Evolutionary conservation across 2,797 vertebrate genomes (phyloP), one percentile per base, ranked within the genome.

Genomic region (Hippoglossus hippoglossus): DNA sequence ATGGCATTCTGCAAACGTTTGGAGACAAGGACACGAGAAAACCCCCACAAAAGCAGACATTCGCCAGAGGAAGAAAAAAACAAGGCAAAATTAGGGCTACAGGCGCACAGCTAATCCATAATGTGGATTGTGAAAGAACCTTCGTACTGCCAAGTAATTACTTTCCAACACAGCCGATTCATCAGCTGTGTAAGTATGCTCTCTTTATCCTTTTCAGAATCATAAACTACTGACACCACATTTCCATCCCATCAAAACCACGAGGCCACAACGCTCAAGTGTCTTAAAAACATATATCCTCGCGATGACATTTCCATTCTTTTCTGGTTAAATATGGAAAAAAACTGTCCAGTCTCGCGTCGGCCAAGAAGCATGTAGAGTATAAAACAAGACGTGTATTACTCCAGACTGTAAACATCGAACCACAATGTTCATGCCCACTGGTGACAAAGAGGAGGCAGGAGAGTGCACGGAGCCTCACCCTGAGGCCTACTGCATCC

Each of bases 401-500:
- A 18, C 57, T 79, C 36, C 61, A 65, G 62, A 34, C 63, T 51
- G 67, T 69, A 75, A 79, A 74, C 69, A 72, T 68, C 66, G n/a
- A 50, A 76, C 71, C 58, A 22, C 70, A 80, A 22, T 15, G 34
- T 71, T 34, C 6, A 0, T 67, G 67, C 55, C 75, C 41, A 75
- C 58, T 59, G 68, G 46, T 63, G 61, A 84, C 77, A 77, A 63
- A 73, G 75, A 75, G 75, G 70, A 85, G 78, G 64, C 80, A 74
- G 76, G 55, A 61, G 67, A 65, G 56, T 36, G 36, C 51, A 68
- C 19, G 15, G 69, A 67, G 80, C 89, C 92, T 59, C 90, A 79
- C 91, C 90, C 88, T 82, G 81, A 80, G 87, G 91, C 89, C 90
- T 85, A 73, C 67, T 82, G 65, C 86, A 87, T 82, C 87, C 88